Evolutionary conservation across 2,113 vertebrate genomes (phyloP), one percentile per base, ranked within the genome.

Genomic region (Tautogolabrus adspersus): DNA sequence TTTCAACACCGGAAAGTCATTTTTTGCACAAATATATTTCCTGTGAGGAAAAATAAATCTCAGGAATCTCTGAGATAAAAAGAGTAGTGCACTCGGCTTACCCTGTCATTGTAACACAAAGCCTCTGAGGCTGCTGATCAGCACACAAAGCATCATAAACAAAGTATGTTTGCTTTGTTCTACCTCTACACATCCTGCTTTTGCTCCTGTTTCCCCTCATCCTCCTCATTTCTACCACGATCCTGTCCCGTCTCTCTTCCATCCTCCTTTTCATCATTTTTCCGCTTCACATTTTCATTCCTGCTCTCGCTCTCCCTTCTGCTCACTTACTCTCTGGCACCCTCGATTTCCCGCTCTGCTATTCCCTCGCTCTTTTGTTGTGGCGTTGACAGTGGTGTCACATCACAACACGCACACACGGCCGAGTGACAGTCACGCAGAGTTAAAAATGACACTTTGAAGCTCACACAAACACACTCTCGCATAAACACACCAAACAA

Each of bases 291-390:
- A 3, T 6, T n/a, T n/a, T n/a, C n/a, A n/a, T 21, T 64, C 3
- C 76, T 37, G 30, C 16, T 5, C 37, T 3, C 66, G 47, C 42
- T 1, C 34, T 22, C 42, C 57, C 44, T 18, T 42, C 37, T n/a
- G 19, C 56, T 57, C 60, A 55, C 22, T 66, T 46, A 6, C 37
- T 52, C 62, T 16, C 13, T 66, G 67, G 51, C 71, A 21, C 46
- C 9, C 23, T 22, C 51, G 3, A 37, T 40, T 30, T 23, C 51
- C 15, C 5, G 18, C 22, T 68, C 49, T 11, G 65, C 1, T 8
- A 11, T 22, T 58, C 42, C 16, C 65, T 63, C 69, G 8, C 72
- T 75, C 55, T 66, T 76, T 57, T 77, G 73, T 82, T 68, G 64
- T 57, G 71, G 49, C 3, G 51, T 26, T 72, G 72, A 82, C 61